Percentiles rank a stretch among this genome's conserved stretches.
Conservation (phyloP, 2,113 vertebrate genomes). For the Pleuronectes platessa region DNA sequence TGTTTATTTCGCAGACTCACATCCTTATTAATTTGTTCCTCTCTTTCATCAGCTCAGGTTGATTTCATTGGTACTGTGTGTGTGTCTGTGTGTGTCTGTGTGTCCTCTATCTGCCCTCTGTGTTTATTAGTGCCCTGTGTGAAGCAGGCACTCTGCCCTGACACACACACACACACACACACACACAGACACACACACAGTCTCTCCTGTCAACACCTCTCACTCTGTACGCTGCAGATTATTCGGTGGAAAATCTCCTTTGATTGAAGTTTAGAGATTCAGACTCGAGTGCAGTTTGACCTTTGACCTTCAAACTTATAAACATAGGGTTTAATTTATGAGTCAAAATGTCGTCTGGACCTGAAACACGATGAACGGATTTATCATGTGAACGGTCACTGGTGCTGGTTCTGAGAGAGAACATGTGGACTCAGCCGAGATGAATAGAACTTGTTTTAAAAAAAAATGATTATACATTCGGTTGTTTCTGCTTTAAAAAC, state of each 20-base stretch:
- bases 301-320: background rate
- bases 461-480: no score
- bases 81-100: background rate
- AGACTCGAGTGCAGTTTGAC: background rate
- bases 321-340: background rate
- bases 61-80: background rate
- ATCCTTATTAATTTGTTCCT: no score
- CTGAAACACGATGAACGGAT: no score
- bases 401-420: no score
- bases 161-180: background rate
- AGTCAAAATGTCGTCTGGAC: no score
- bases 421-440: no score
- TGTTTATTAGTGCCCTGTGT: conserved; percentile 1
- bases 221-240: background rate
- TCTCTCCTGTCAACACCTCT: background rate
- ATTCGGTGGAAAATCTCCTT: no score
- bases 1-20: background rate
- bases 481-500: no score
- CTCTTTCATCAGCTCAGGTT: no score
- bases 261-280: no score
- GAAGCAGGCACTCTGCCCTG: background rate
- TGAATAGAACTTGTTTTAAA: no score
- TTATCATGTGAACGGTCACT: no score
- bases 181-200: background rate
- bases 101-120: background rate